Conservation (phyloP, 2,888 invertebrate genomes). For the Dinocampus coccinellae region DNA sequence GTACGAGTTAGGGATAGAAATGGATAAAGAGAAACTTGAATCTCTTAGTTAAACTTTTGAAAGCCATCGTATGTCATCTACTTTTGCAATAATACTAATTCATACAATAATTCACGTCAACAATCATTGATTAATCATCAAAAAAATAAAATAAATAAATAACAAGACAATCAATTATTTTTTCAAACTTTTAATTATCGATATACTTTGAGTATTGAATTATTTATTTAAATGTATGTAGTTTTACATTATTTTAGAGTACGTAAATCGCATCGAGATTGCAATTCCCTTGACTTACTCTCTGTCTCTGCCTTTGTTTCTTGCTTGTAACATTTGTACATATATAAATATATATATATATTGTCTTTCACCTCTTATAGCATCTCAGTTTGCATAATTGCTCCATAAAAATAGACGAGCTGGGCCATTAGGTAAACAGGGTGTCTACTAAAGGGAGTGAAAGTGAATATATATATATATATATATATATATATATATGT, state of each 20-base stretch:
- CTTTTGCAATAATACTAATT: too few species aligned
- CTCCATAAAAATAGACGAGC: constrained; percentile 52
- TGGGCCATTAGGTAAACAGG: constrained; percentile 55
- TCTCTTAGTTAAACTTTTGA: too few species aligned
- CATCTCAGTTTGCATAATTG: constrained; percentile 53
- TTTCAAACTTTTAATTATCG: too few species aligned
- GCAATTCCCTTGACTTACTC: neutral
- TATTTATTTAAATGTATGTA: too few species aligned
- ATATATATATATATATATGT: constrained; percentile 7
- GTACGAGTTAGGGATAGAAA: too few species aligned
- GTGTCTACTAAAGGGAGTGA: constrained; percentile 44
- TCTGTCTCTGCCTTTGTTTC: neutral
- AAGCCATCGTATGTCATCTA: too few species aligned
- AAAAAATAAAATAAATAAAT: too few species aligned
- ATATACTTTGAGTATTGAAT: too few species aligned
- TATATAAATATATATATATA: neutral
- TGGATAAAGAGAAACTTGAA: neutral
- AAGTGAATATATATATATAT: neutral
- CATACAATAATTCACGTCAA: too few species aligned
- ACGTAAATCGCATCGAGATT: constrained; percentile 6
- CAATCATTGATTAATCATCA: too few species aligned
- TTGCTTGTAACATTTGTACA: neutral
- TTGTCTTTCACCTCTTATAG: neutral
- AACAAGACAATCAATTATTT: too few species aligned
- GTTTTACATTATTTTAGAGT: neutral